phyloP scores from a whole-genome alignment of 2,113 vertebrate species.

The Labeo rohita region DNA sequence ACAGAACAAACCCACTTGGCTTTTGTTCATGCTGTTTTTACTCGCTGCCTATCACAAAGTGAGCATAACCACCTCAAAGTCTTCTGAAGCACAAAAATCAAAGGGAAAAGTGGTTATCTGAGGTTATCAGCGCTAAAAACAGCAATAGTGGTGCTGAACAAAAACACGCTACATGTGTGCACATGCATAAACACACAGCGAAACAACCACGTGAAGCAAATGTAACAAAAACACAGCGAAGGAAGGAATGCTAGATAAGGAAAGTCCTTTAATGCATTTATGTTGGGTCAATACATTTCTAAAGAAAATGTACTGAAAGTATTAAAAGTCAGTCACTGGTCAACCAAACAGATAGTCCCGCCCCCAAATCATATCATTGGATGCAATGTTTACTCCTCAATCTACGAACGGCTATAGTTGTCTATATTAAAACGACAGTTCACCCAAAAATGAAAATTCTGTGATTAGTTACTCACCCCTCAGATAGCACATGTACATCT shows the following conservation, averaged over 20 bases:
- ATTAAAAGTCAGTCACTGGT: background rate
- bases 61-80: background rate
- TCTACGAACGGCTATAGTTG: background rate
- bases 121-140: slow-evolving; percentile 24
- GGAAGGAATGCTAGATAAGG: background rate
- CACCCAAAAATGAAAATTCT: too few relatives aligned
- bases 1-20: background rate
- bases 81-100: background rate
- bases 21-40: slow-evolving; percentile 9
- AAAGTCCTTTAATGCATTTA: background rate
- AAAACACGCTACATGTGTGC: slow-evolving; percentile 19
- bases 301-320: too few relatives aligned
- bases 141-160: background rate
- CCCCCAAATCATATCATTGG: background rate
- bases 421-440: too few relatives aligned
- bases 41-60: slow-evolving; percentile 20
- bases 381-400: background rate
- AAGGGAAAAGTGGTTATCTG: background rate
- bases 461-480: too few relatives aligned
- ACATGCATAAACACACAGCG: slow-evolving; percentile 11
- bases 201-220: background rate
- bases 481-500: too few relatives aligned
- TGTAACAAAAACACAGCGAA: background rate
- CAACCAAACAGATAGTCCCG: background rate
- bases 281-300: background rate